Percentiles rank a stretch among this genome's conserved stretches.
phyloP scores from a whole-genome alignment of 2,888 invertebrate genomes.

The Odontothrips loti region DNA sequence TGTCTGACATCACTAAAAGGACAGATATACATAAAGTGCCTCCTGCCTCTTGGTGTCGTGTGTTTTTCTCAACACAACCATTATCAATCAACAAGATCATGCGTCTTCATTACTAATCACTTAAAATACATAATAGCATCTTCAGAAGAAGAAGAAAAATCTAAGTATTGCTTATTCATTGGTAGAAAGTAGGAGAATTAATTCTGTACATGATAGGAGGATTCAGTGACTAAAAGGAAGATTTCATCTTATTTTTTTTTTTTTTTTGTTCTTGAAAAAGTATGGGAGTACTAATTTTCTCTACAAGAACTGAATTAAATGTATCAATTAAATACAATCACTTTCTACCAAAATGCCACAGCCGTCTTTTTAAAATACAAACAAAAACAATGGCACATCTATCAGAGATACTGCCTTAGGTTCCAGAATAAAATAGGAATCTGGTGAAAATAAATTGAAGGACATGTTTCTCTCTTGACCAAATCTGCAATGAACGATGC shows the following conservation, averaged over 20 bases:
- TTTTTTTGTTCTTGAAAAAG: too few species aligned
- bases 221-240: too few species aligned
- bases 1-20: not conserved
- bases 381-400: not conserved
- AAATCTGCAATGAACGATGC: not conserved
- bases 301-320: too few species aligned
- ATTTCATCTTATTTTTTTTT: too few species aligned
- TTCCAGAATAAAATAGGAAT: not conserved
- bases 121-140: not conserved
- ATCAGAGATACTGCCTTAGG: too few species aligned
- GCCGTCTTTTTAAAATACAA: not conserved
- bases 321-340: too few species aligned
- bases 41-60: not conserved
- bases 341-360: not conserved
- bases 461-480: not conserved
- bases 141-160: not conserved
- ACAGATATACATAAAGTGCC: not conserved
- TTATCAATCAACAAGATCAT: not conserved
- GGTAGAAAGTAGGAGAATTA: not conserved
- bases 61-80: not conserved
- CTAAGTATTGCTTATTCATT: not conserved
- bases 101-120: not conserved
- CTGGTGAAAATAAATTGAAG: not conserved
- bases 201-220: not conserved
- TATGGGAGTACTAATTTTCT: too few species aligned